Evolutionary conservation across 2,797 vertebrate species (phyloP).

Genomic region (Lacerta agilis): DNA sequence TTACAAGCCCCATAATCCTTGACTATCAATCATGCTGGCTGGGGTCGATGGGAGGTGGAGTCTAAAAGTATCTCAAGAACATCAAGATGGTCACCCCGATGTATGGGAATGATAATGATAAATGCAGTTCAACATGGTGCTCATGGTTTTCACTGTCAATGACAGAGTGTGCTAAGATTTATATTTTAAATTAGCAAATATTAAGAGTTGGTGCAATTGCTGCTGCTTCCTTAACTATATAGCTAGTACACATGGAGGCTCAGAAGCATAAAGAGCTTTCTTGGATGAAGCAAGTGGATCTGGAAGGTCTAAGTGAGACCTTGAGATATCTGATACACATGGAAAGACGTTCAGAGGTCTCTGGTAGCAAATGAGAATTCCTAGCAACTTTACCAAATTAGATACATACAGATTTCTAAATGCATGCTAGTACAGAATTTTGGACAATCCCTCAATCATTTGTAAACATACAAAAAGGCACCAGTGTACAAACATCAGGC

Average conservation of each 20-base stretch:
- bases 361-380: not conserved
- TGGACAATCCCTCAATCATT: not conserved
- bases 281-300: too few relatives aligned
- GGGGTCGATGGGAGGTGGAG: too few relatives aligned
- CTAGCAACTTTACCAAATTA: too few relatives aligned
- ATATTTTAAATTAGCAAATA: not conserved
- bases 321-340: not conserved
- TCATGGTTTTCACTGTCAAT: not conserved
- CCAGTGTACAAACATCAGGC: not conserved
- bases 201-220: not conserved
- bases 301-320: not conserved
- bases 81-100: not conserved
- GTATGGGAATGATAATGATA: not conserved
- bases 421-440: not conserved
- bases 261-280: not conserved
- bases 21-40: too few relatives aligned
- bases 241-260: not conserved
- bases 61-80: too few relatives aligned
- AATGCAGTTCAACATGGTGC: not conserved
- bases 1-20: too few relatives aligned
- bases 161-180: not conserved
- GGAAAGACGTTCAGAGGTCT: not conserved
- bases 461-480: not conserved
- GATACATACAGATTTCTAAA: not conserved
- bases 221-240: not conserved